Base-by-base conservation (phyloP, 2,797 vertebrate species). In the Pampus argenteus region DNA sequence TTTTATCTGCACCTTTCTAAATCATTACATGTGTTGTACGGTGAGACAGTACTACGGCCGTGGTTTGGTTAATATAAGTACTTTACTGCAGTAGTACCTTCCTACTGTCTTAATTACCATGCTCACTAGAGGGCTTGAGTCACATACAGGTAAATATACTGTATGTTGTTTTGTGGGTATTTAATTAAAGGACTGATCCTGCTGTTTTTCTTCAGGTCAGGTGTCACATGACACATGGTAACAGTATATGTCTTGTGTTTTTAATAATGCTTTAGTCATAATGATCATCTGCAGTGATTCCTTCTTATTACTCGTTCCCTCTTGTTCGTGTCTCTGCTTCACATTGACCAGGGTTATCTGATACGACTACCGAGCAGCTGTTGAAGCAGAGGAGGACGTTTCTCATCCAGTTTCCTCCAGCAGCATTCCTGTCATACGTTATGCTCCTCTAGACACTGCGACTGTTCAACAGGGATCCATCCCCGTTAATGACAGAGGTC, bases 401-500 rank as follows among this genome's bases (percentile, higher is more conserved):
- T 55, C 50, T 76, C 20, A 17, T 17, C 49, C 28, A 23, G 9
- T 20, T 62, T 56, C 52, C 20, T 65, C 13, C 57, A 71, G 65
- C 75, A 34, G 31, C 48, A 18, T 47, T 73, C 64, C 49, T 3
- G 50, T 73, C 64, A 48, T 62, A 17, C 26, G 63, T 69, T 51
- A 44, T 28, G 18, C 49, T 76, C 48, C 57, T 57, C 44, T 38
- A 15, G 70, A 71, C 64, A 2, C 63, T 13, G 45, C 17, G 45
- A 28, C 59, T 56, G 13, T 52, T 38, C 10, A 23, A 59, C 44
- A 54, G 55, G 42, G 72, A 60, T 68, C 28, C 22, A 38, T 40
- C 50, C 55, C 15, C 36, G 66, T 63, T 70, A 74, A 62, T 26
- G 49, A 26, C 69, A 2, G 6, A 62, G 38, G 83, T 87, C 85